Evolutionary conservation across 2,797 vertebrate species (phyloP).

Genomic region (Tauraco hartlaubi): DNA sequence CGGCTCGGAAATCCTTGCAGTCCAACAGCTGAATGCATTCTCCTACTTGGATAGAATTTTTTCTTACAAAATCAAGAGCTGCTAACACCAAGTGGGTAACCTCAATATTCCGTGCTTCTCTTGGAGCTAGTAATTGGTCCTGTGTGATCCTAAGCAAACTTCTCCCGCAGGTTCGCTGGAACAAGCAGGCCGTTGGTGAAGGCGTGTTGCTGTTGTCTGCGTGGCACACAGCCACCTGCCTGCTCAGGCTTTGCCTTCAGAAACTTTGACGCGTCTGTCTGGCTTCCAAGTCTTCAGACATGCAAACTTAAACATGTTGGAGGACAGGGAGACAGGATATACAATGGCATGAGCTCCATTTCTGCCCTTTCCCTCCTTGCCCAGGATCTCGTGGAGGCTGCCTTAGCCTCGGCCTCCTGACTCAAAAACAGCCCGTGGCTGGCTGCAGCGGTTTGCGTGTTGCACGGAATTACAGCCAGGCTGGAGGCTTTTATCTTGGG

Average conservation of each 20-base stretch:
- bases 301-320: neutral
- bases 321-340: neutral
- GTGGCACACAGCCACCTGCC: neutral
- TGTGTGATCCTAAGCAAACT: no score
- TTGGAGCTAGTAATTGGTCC: neutral
- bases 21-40: accelerated
- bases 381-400: neutral
- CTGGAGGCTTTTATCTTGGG: neutral
- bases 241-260: neutral
- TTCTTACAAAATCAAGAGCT: neutral
- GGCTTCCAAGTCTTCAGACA: neutral
- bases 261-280: neutral
- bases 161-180: neutral
- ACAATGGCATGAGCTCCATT: accelerated
- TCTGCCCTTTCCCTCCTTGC: neutral
- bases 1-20: neutral
- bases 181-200: neutral
- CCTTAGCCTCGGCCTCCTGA: accelerated
- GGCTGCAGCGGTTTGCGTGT: neutral
- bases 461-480: neutral
- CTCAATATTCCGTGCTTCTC: neutral
- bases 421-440: neutral
- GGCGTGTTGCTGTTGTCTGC: neutral
- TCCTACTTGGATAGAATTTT: accelerated
- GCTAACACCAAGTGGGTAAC: neutral